A percentile compares a stretch with the other conserved stretches of the same genome.
Conservation (phyloP, 2,888 invertebrate genomes). For the Peribatodes rhomboidaria region DNA sequence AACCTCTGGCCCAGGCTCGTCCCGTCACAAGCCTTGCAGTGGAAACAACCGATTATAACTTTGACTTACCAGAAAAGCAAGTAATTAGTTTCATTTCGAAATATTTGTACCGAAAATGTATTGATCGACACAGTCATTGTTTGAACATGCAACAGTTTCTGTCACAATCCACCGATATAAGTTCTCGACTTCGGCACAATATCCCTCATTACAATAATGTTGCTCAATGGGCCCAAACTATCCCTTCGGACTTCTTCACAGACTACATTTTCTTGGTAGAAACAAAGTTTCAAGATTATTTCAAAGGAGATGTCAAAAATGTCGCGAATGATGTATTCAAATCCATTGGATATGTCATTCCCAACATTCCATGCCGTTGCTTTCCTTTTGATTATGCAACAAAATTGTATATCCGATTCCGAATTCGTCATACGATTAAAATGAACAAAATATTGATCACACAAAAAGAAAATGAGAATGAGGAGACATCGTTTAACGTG, state of each 20-base stretch:
- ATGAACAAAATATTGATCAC: background rate
- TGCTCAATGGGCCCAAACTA: background rate
- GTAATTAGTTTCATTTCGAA: background rate
- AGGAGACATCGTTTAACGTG: background rate
- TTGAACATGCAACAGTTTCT: background rate
- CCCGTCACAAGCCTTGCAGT: background rate
- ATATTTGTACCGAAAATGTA: slow-evolving; percentile 1
- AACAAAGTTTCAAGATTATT: slow-evolving; percentile 10
- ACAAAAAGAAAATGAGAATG: background rate
- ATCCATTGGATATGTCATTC: background rate
- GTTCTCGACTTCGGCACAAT: background rate
- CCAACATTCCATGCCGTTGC: background rate
- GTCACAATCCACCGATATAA: background rate
- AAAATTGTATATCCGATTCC: slow-evolving; percentile 1
- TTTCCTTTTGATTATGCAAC: slow-evolving; percentile 9
- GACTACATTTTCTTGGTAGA: slow-evolving; percentile 3
- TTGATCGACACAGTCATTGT: background rate
- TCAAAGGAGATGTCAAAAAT: background rate
- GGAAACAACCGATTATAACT: background rate
- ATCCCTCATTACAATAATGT: background rate
- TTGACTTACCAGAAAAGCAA: slow-evolving; percentile 1
- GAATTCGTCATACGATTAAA: background rate
- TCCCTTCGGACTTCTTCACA: background rate
- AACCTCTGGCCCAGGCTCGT: too few species aligned
- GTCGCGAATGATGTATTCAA: background rate